Percentiles rank a stretch among this genome's conserved stretches.
Evolutionary conservation across 2,888 invertebrate species (phyloP).

Genomic region (Tolmerus cingulatus): DNA sequence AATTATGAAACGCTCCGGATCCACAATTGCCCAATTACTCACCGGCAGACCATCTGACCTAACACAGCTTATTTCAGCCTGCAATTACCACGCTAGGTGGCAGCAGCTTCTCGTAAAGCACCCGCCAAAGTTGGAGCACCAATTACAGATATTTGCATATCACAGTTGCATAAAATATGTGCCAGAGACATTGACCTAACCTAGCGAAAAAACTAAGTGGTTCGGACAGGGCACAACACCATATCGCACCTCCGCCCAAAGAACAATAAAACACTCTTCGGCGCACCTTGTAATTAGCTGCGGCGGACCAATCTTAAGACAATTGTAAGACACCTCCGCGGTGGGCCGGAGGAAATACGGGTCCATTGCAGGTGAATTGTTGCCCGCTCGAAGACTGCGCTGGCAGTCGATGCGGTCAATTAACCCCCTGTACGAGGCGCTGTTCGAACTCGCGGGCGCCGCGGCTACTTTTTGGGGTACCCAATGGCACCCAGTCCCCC

Average conservation of each 20-base stretch:
- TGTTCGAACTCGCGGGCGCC: neutral
- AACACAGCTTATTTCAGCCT: neutral
- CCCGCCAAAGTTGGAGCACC: neutral
- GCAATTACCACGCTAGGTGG: neutral
- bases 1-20: conserved; percentile 36
- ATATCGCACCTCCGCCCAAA: conserved; percentile 1
- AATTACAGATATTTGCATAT: conserved; percentile 48
- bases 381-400: neutral
- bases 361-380: conserved; percentile 21
- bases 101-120: neutral
- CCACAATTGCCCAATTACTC: neutral
- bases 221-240: conserved; percentile 36
- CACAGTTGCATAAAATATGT: conserved; percentile 15
- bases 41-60: neutral
- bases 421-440: conserved; percentile 11
- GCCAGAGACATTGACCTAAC: conserved; percentile 48
- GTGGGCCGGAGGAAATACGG: neutral
- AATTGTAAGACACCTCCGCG: conserved; percentile 15
- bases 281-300: conserved; percentile 44
- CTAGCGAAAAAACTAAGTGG: conserved; percentile 45
- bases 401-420: conserved; percentile 47
- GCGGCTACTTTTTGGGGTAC: conserved; percentile 5
- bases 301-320: conserved; percentile 25
- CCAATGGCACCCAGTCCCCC: conserved; percentile 36
- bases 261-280: conserved; percentile 43